A percentile compares a stretch with the other conserved stretches of the same genome.
Conservation (phyloP, 2,888 invertebrate genomes). For the Vandiemenella viatica region DNA sequence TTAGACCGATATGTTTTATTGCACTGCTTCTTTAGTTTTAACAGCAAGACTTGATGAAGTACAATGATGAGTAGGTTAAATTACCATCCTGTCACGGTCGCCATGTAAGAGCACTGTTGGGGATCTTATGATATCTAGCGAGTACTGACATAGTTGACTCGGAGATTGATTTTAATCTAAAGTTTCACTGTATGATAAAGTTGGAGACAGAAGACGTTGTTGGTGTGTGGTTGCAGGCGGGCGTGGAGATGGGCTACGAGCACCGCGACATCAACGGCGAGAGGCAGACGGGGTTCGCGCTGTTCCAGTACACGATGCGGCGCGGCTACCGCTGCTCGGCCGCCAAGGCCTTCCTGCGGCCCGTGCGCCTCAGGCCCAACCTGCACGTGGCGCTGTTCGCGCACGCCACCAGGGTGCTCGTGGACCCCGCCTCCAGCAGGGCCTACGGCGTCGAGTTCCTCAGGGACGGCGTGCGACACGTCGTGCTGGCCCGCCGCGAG, state of each 20-base stretch:
- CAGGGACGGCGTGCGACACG: conserved; percentile 40
- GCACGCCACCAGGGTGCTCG: conserved; percentile 53
- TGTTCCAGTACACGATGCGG: conserved; percentile 80
- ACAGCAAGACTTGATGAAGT: too few relatives aligned
- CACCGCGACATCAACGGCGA: conserved; percentile 72
- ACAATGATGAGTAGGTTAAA: too few relatives aligned
- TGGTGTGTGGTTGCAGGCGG: too few relatives aligned
- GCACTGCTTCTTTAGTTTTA: too few relatives aligned
- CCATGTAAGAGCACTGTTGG: too few relatives aligned
- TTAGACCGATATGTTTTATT: too few relatives aligned
- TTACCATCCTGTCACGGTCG: too few relatives aligned
- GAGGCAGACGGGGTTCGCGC: conserved; percentile 71
- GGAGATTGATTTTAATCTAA: too few relatives aligned
- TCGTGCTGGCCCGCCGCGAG: conserved; percentile 55
- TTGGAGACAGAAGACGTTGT: not conserved
- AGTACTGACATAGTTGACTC: too few relatives aligned
- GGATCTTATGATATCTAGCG: too few relatives aligned
- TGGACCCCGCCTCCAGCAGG: conserved; percentile 52
- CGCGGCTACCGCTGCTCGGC: conserved; percentile 68
- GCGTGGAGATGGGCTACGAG: conserved; percentile 84
- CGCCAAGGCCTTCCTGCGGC: conserved; percentile 71
- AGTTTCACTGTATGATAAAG: too few relatives aligned
- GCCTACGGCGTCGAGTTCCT: conserved; percentile 70
- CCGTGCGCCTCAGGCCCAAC: conserved; percentile 58
- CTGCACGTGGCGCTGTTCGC: conserved; percentile 68